These are phyloP conservation scores for Bombus soroeensis DNA, from an alignment of 1,140 invertebrate species.

Conservation along the genomic window DNA sequence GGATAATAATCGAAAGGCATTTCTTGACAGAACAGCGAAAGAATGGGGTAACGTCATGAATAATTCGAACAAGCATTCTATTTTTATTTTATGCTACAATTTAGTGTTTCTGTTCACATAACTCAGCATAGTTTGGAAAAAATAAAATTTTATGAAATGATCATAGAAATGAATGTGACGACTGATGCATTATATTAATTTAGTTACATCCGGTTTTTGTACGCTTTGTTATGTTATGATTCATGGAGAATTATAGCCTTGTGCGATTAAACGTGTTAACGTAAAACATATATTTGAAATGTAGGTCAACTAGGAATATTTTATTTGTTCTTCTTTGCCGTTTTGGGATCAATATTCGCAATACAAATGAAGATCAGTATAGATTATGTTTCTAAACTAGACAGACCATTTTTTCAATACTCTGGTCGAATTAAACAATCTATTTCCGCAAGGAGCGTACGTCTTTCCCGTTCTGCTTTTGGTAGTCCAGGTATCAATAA, in stretches of 20 bases:
- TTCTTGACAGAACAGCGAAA: slow-evolving; percentile 87
- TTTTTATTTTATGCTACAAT: neutral
- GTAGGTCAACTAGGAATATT: slow-evolving; percentile 90
- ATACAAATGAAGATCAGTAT: slow-evolving; percentile 75
- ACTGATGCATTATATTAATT: neutral
- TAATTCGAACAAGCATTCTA: neutral
- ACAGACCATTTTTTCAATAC: slow-evolving; percentile 66
- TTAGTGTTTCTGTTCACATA: neutral
- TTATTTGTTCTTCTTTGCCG: slow-evolving; percentile 92
- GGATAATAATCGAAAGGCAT: slow-evolving; percentile 85
- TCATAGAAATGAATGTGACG: neutral
- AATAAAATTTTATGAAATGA: neutral
- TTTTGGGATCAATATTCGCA: slow-evolving; percentile 89
- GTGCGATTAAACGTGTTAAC: neutral
- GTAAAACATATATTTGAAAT: neutral
- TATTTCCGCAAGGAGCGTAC: neutral
- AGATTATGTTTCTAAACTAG: slow-evolving; percentile 55
- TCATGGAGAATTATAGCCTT: neutral
- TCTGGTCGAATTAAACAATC: neutral
- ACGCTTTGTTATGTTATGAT: neutral
- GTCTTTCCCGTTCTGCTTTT: neutral
- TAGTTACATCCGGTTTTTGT: neutral
- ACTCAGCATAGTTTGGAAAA: neutral
- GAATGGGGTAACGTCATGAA: slow-evolving; percentile 86
- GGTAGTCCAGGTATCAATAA: slow-evolving; percentile 58